Percentiles rank a stretch among this genome's conserved stretches.
Conservation (phyloP, 2,888 invertebrate genomes). For the Troides helena region DNA sequence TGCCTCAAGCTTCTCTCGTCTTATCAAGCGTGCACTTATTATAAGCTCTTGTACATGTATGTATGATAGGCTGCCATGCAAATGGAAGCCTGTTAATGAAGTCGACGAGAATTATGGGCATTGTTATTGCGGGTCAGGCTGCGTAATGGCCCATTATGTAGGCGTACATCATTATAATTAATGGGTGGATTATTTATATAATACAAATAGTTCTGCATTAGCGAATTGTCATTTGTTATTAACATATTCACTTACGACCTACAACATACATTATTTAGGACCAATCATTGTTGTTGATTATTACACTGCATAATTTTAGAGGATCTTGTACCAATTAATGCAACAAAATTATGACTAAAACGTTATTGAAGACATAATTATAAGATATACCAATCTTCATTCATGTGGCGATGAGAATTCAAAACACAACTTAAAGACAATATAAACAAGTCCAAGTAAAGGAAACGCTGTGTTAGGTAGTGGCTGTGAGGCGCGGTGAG, state of each 20-base stretch:
- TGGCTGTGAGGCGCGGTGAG: slow-evolving; percentile 30
- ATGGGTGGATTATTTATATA: slow-evolving; percentile 69
- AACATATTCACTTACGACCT: background rate
- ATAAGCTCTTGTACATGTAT: slow-evolving; percentile 52
- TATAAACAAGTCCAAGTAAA: slow-evolving; percentile 16
- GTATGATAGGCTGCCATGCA: slow-evolving; percentile 70
- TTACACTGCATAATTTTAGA: too few relatives aligned
- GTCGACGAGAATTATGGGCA: slow-evolving; percentile 77
- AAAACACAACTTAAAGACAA: slow-evolving; percentile 5
- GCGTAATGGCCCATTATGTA: slow-evolving; percentile 74
- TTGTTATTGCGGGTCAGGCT: slow-evolving; percentile 73
- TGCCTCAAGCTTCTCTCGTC: slow-evolving; percentile 52
- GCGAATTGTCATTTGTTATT: background rate
- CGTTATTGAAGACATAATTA: too few relatives aligned
- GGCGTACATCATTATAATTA: slow-evolving; percentile 75
- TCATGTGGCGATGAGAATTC: too few relatives aligned
- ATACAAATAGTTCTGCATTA: slow-evolving; percentile 35
- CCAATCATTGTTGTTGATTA: too few relatives aligned
- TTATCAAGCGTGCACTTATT: slow-evolving; percentile 56
- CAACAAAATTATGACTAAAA: too few relatives aligned
- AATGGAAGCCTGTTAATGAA: slow-evolving; percentile 80
- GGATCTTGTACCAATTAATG: too few relatives aligned
- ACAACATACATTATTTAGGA: background rate
- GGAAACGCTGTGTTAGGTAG: slow-evolving; percentile 26
- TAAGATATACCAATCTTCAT: too few relatives aligned